phyloP scores from a whole-genome alignment of 2,888 invertebrate species.

The Achlya flavicornis region DNA sequence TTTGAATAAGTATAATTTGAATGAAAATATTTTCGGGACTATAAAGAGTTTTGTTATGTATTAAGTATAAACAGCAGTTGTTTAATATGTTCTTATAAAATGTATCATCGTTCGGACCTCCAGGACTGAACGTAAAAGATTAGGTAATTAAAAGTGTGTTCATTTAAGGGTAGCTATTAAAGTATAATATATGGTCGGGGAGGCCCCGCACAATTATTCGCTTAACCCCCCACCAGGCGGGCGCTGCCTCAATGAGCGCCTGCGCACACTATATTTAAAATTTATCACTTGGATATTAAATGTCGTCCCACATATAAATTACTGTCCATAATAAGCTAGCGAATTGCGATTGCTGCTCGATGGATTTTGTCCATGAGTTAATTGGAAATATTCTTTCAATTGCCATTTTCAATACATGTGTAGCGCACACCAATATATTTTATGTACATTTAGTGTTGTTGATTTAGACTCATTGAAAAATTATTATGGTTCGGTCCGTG shows the following conservation, averaged over 20 bases:
- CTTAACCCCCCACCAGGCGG: constrained; percentile 68
- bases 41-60: no score
- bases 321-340: constrained; percentile 53
- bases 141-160: constrained; percentile 73
- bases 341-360: constrained; percentile 52
- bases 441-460: neutral
- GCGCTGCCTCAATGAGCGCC: constrained; percentile 33
- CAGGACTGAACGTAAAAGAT: constrained; percentile 67
- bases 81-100: neutral
- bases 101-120: constrained; percentile 48
- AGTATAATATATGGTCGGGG: constrained; percentile 60
- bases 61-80: no score
- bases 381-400: constrained; percentile 57
- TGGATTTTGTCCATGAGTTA: constrained; percentile 53
- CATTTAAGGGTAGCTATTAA: constrained; percentile 76
- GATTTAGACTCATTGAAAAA: neutral
- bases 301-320: constrained; percentile 71
- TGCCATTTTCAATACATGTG: constrained; percentile 26
- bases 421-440: neutral
- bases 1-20: no score
- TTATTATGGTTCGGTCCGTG: neutral
- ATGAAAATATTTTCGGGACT: no score
- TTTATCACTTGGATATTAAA: constrained; percentile 71
- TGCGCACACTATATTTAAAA: constrained; percentile 54
- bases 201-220: constrained; percentile 54